Evolutionary conservation across 2,888 invertebrate species (phyloP).

Genomic region (Calameuta filiformis): DNA sequence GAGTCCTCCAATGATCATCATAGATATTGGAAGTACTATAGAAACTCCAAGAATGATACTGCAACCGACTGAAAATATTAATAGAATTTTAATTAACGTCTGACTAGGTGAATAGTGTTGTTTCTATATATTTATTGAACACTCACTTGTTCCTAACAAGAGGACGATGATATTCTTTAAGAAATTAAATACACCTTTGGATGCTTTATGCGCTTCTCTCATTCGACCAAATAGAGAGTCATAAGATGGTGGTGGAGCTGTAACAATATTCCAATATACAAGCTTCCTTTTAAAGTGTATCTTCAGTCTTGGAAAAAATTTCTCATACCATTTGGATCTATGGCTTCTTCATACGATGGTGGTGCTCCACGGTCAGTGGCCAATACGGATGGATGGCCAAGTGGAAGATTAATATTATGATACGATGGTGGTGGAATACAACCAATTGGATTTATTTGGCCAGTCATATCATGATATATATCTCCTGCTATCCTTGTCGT

Average conservation of each 20-base stretch:
- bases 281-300: not conserved
- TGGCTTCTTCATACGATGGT: slow-evolving; percentile 74
- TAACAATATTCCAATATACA: slow-evolving; percentile 28
- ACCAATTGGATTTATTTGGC: slow-evolving; percentile 42
- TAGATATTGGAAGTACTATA: slow-evolving; percentile 74
- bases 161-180: slow-evolving; percentile 72
- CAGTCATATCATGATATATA: slow-evolving; percentile 37
- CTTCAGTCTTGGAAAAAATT: not conserved
- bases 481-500: slow-evolving; percentile 31
- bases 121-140: slow-evolving; percentile 12
- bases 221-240: slow-evolving; percentile 76
- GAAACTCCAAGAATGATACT: slow-evolving; percentile 74
- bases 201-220: slow-evolving; percentile 71
- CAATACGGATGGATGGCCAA: slow-evolving; percentile 44
- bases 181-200: slow-evolving; percentile 73
- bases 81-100: not conserved
- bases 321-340: slow-evolving; percentile 70
- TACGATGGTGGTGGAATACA: slow-evolving; percentile 55
- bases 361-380: slow-evolving; percentile 67
- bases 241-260: slow-evolving; percentile 75
- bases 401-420: slow-evolving; percentile 49
- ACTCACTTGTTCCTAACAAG: slow-evolving; percentile 74
- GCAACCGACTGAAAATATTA: slow-evolving; percentile 71
- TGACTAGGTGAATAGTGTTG: not conserved
- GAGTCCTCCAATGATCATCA: slow-evolving; percentile 75